Conservation (phyloP, 2,797 vertebrate genomes). For the Manis pentadactyla region DNA sequence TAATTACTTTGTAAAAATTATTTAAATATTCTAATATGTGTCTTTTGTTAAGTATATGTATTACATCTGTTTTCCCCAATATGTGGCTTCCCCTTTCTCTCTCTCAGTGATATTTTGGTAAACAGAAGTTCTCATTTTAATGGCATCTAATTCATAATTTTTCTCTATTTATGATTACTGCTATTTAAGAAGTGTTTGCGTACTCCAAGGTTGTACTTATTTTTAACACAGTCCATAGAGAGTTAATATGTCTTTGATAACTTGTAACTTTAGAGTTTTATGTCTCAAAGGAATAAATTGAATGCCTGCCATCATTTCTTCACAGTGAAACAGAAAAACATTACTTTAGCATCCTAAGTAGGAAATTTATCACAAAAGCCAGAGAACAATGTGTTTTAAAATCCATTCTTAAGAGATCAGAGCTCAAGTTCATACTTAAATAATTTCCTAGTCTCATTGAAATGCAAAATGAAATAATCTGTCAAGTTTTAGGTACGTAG, state of each 20-base stretch:
- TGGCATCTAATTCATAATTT: not conserved
- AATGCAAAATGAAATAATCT: not conserved
- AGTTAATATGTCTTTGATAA: not conserved
- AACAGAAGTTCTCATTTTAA: not conserved
- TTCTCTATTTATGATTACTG: not conserved
- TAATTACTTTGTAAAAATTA: not conserved
- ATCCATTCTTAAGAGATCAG: not conserved
- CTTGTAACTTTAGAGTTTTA: not conserved
- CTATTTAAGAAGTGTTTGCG: not conserved
- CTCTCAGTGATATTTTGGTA: not conserved
- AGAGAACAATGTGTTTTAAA: not conserved
- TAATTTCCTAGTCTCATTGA: not conserved
- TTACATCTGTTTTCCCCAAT: not conserved
- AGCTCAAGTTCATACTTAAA: not conserved
- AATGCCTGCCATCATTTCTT: conserved; percentile 19
- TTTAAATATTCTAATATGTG: not conserved
- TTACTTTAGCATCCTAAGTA: not conserved
- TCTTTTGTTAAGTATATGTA: not conserved
- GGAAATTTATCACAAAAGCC: not conserved
- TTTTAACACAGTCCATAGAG: not conserved
- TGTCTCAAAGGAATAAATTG: not conserved
- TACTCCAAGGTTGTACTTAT: not conserved
- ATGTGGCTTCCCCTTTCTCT: not conserved
- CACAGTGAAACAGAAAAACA: not conserved
- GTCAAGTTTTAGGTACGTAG: not conserved